Conservation (phyloP, 2,888 invertebrate genomes). For the Flabesymbios commensalis region DNA sequence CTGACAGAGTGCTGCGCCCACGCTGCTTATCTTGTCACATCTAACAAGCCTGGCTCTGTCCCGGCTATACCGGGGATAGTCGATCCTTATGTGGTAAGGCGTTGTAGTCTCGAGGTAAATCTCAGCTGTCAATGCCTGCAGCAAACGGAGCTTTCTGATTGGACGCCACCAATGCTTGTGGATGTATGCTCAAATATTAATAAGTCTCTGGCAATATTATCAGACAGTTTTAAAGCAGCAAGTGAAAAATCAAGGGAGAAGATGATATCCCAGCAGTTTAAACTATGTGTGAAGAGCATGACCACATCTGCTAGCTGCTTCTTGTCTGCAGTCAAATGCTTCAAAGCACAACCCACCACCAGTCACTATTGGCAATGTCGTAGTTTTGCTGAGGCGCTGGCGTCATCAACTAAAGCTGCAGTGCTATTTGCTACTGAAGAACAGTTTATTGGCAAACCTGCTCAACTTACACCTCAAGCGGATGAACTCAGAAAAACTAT, state of each 20-base stretch:
- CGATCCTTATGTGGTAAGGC: conserved; percentile 50
- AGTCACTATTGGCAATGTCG: conserved; percentile 45
- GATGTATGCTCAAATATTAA: conserved; percentile 51
- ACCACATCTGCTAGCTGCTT: conserved; percentile 53
- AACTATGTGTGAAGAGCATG: conserved; percentile 52
- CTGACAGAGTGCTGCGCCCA: conserved; percentile 54
- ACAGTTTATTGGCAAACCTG: conserved; percentile 53
- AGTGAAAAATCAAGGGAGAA: conserved; percentile 45
- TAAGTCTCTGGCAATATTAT: conserved; percentile 47
- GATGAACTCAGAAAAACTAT: conserved; percentile 49
- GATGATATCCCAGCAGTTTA: conserved; percentile 51
- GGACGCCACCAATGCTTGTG: conserved; percentile 48
- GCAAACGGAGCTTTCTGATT: conserved; percentile 43
- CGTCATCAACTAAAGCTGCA: conserved; percentile 50
- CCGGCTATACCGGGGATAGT: conserved; percentile 46
- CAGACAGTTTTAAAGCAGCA: conserved; percentile 49
- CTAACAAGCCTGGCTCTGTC: conserved; percentile 39
- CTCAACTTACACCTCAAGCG: conserved; percentile 43
- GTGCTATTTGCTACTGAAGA: conserved; percentile 55
- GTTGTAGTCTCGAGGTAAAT: conserved; percentile 53
- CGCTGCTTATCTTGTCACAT: conserved; percentile 48
- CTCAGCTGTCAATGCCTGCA: conserved; percentile 48
- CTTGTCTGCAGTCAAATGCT: conserved; percentile 51
- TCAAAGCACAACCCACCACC: conserved; percentile 44
- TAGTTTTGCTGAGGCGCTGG: conserved; percentile 55